phyloP scores from a whole-genome alignment of 2,113 vertebrate genomes.

The Taurulus bubalis region DNA sequence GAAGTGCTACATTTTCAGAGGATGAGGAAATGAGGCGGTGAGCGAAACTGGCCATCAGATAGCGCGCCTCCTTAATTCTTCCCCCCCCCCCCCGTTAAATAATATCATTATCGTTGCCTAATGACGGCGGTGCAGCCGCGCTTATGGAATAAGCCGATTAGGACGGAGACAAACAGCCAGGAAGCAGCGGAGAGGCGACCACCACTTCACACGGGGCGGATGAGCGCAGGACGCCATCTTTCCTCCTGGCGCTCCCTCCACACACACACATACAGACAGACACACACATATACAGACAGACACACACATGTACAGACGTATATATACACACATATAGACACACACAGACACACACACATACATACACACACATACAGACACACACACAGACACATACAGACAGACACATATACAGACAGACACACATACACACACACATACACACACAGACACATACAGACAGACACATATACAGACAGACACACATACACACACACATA shows the following conservation, averaged over 20 bases:
- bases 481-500: too few species aligned
- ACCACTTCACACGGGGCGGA: conserved; percentile 81
- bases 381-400: not conserved
- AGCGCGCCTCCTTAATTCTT: conserved; percentile 81
- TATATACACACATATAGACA: not conserved
- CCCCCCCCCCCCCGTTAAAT: conserved; percentile 85
- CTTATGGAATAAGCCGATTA: conserved; percentile 87
- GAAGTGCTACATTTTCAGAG: conserved; percentile 76
- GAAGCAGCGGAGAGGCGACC: conserved; percentile 81
- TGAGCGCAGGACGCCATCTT: conserved; percentile 69
- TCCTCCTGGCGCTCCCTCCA: conserved; percentile 52
- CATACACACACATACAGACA: not conserved
- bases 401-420: not conserved
- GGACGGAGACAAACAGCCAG: conserved; percentile 84
- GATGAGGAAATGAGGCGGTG: conserved; percentile 82
- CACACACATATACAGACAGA: not conserved
- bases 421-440: not conserved
- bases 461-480: too few species aligned
- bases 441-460: not conserved
- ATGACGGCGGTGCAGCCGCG: conserved; percentile 84
- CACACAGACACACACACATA: not conserved
- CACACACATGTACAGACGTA: not conserved
- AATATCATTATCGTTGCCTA: conserved; percentile 87
- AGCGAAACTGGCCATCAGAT: conserved; percentile 82
- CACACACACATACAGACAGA: not conserved